phyloP scores from a whole-genome alignment of 2,797 vertebrate genomes.

The Mallotus villosus region DNA sequence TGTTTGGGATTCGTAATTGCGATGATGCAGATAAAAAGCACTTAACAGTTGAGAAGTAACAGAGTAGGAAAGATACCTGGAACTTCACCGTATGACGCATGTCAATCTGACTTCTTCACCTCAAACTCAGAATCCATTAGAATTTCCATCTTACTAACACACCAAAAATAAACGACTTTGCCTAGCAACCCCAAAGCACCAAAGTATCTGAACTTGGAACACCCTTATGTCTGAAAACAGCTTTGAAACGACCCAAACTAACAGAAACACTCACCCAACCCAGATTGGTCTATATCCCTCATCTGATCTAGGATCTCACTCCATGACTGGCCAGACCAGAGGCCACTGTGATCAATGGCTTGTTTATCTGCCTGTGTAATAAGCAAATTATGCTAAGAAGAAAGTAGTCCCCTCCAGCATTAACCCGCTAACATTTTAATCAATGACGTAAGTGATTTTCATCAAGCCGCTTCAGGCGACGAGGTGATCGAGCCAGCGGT shows the following conservation, averaged over 20 bases:
- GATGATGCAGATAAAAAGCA: neutral
- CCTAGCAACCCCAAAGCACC: neutral
- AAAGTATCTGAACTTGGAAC: neutral
- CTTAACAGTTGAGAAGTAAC: no score
- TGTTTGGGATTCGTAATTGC: neutral
- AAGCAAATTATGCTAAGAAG: conserved; percentile 67
- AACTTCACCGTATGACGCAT: no score
- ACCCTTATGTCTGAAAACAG: neutral
- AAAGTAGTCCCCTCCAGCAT: conserved; percentile 66
- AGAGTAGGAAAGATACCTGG: no score
- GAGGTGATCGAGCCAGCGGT: conserved; percentile 52
- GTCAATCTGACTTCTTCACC: no score
- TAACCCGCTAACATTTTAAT: conserved; percentile 75
- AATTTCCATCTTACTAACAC: no score
- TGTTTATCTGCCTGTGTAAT: conserved; percentile 74
- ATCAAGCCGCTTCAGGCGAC: conserved; percentile 63
- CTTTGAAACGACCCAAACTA: neutral
- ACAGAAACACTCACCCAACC: neutral
- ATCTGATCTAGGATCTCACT: neutral
- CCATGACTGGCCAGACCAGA: conserved; percentile 42
- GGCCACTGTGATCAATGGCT: conserved; percentile 67
- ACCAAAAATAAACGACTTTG: no score
- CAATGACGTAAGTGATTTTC: conserved; percentile 75
- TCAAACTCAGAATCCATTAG: no score
- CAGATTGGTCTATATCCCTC: neutral